Base-by-base conservation (phyloP, 2,888 invertebrate genomes). In the Petrolisthes manimaculis region DNA sequence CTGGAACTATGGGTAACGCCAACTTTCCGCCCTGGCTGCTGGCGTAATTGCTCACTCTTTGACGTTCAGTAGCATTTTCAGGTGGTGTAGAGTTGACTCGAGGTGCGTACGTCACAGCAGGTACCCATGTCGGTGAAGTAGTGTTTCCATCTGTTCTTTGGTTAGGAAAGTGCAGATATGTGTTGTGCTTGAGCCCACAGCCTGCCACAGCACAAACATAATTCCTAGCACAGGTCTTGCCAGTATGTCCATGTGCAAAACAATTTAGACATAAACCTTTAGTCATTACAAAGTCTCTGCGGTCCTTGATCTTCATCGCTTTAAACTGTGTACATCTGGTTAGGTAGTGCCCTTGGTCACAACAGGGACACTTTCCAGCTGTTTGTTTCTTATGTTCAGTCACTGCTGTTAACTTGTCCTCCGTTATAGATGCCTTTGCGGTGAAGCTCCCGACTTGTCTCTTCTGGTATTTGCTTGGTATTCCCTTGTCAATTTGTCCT, bases 261-360 rank as follows among this genome's bases (percentile, higher is more conserved):
- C 84, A 84, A 9, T 77, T 84, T 9, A 77, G 18, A 54, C 75
- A 84, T 51, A 54, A 55, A 53, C 74, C 55, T 24, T 54, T 75
- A 18, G 84, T 54, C 84, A 37, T 84, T 1, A 84, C 84, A 84
- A 84, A 5, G 24, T n/a, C 37, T 24, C 67, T n/a, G 53, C 67
- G 67, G 53, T 83, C 83, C 54, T 83, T 83, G 67, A 83, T 69
- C 61, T 69, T 83, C 67, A 83, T 18, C 12, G 67, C 14, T 24
- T 67, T 84, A 18, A 61, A 61, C 61, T 61, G 84, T 71, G 74
- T 53, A 84, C 84, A 84, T 5, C 56, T 37, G 12, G 24, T 84
- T 21, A 84, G 5, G 75, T 24, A 84, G 61, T 84, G 74, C 53
- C 74, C 84, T 74, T 84, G 83, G 8, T 5, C 81, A 55, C 21